Evolutionary conservation across 2,113 vertebrate species (phyloP), one percentile per base, ranked within the genome.

Genomic region (Phoxinus phoxinus): DNA sequence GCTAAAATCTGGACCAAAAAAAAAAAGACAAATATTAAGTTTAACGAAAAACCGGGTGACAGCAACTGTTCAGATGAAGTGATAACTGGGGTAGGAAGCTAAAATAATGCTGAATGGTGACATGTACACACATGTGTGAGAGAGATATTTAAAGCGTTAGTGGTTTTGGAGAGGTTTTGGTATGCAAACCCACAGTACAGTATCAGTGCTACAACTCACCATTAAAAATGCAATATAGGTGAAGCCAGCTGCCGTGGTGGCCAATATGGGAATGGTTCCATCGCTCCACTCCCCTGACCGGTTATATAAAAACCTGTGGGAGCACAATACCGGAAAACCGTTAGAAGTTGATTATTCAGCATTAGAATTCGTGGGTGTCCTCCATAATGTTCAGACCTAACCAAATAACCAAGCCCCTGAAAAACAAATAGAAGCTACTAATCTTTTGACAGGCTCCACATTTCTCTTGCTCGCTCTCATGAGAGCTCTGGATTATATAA

Each of bases 261-360:
- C 93, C 6, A 99, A 93, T 87, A 99, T 96, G 81, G 97, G 96
- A 92, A 97, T 91, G 0, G 97, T 97, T 96, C 97, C 97, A 87
- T 99, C 97, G 35, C 96, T 97, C 98, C 98, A 99, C 86, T 96
- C 95, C 72, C 97, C 97, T 84, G 97, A 96, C 80, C 91, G 94
- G 90, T 96, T 98, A 89, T 99, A 99, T 77, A 99, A 94, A 93
- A 96, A 97, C 98, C 98, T 99, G 94, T n/a, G 92, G 69, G 48
- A 84, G 53, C 71, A 85, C 63, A 75, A 69, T 37, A 35, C 35
- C 63, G 9, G 79, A 12, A 72, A 80, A 63, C 72, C 3, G 27
- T 56, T 56, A 35, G 19, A 21, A 13, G 44, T 51, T 27, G 10
- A n/a, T 19, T 75, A n/a, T 74, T 72, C 13, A 69, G 65, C 65